phyloP scores from a whole-genome alignment of 2,797 vertebrate species.

The Rhabdomys pumilio region DNA sequence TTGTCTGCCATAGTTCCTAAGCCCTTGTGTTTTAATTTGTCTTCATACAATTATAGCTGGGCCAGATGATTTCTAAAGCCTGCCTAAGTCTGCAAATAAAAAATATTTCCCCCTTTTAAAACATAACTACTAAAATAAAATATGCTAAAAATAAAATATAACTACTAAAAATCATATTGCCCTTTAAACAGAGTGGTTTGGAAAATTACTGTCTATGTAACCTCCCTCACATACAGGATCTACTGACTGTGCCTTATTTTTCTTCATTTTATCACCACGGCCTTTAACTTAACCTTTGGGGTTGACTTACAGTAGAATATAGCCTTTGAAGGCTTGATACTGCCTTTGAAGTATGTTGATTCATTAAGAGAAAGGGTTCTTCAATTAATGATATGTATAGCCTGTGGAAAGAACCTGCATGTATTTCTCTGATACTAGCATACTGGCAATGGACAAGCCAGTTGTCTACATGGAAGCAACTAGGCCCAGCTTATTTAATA shows the following conservation, averaged over 20 bases:
- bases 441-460: background rate
- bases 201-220: background rate
- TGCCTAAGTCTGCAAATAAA: constrained; percentile 10
- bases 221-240: background rate
- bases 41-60: background rate
- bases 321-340: background rate
- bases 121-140: constrained; percentile 4
- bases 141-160: constrained; percentile 20
- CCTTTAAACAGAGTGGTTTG: constrained; percentile 21
- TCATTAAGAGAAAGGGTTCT: background rate
- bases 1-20: background rate
- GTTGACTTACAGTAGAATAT: background rate
- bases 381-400: background rate
- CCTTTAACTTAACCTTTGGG: constrained; percentile 21
- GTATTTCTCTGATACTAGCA: background rate
- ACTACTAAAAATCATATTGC: background rate
- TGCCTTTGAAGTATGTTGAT: background rate
- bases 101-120: background rate
- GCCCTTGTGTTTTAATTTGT: background rate
- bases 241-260: background rate
- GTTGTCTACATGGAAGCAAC: background rate
- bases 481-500: background rate
- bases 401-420: background rate
- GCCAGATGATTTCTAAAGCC: background rate
- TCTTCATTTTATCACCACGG: background rate